Conservation (phyloP, 2,113 vertebrate species). For the Accipiter virgatus region DNA sequence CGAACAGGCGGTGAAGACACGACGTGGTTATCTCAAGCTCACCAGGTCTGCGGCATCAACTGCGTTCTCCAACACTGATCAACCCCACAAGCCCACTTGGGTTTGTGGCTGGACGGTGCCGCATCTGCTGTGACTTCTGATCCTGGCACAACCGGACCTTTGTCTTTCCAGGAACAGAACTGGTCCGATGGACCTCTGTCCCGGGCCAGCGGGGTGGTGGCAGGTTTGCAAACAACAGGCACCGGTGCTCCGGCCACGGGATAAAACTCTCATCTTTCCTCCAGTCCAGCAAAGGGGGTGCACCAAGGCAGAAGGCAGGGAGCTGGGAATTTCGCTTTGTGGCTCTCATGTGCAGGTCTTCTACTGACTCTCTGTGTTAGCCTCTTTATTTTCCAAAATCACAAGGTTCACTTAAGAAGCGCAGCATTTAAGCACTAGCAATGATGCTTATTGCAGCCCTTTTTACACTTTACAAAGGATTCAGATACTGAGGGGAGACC, state of each 20-base stretch:
- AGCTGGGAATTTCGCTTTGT: not conserved
- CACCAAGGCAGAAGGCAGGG: not conserved
- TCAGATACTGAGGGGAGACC: not conserved
- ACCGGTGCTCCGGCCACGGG: fast-evolving
- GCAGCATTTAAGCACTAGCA: not conserved
- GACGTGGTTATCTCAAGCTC: fast-evolving
- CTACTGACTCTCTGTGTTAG: not conserved
- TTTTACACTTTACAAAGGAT: not conserved
- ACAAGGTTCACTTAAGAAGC: not conserved
- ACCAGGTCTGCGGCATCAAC: fast-evolving
- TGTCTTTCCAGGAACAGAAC: not conserved
- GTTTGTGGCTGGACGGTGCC: not conserved
- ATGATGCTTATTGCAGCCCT: not conserved
- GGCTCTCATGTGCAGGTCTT: not conserved
- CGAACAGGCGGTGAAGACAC: not conserved
- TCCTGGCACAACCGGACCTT: not conserved
- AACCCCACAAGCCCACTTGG: not conserved
- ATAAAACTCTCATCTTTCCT: not conserved
- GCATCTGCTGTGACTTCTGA: not conserved
- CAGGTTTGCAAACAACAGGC: fast-evolving
- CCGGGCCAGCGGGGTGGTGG: not conserved
- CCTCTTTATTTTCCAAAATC: not conserved
- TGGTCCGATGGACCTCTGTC: not conserved
- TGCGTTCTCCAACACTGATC: not conserved
- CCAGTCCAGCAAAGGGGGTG: too few relatives aligned